Evolutionary conservation across 1,140 invertebrate genomes (phyloP).

Genomic region (Macrostomum lignano): DNA sequence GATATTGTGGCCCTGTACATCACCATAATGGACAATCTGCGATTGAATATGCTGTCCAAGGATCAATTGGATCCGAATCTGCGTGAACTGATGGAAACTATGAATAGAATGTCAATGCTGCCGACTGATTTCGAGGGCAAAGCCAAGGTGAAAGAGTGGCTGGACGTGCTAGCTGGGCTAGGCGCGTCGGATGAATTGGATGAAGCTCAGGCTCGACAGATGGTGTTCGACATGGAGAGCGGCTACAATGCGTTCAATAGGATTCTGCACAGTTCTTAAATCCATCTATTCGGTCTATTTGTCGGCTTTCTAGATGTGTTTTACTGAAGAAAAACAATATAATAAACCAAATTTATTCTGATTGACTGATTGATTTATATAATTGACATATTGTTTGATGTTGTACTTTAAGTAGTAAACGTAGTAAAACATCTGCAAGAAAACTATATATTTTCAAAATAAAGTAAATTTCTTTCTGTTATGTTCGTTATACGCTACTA

Average conservation of each 20-base stretch:
- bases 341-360: too few species aligned
- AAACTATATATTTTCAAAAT: too few species aligned
- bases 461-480: too few species aligned
- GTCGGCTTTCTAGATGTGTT: too few species aligned
- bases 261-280: conserved; percentile 43
- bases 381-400: too few species aligned
- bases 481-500: too few species aligned
- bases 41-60: conserved; percentile 76
- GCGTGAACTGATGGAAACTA: conserved; percentile 66
- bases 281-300: too few species aligned
- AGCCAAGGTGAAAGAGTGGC: conserved; percentile 49
- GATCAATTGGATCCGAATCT: conserved; percentile 81
- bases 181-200: conserved; percentile 75
- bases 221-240: conserved; percentile 78
- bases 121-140: conserved; percentile 66
- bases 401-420: too few species aligned
- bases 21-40: conserved; percentile 81
- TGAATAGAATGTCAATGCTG: conserved; percentile 44
- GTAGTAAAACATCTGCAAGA: too few species aligned
- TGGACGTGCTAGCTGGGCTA: conserved; percentile 62
- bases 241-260: conserved; percentile 73
- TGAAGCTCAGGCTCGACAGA: conserved; percentile 56
- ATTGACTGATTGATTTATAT: too few species aligned
- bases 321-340: too few species aligned
- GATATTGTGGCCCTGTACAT: conserved; percentile 79